Percentiles rank a stretch among this genome's conserved stretches.
Conservation (phyloP, 2,888 invertebrate species). For the Eumerus sabulonum region DNA sequence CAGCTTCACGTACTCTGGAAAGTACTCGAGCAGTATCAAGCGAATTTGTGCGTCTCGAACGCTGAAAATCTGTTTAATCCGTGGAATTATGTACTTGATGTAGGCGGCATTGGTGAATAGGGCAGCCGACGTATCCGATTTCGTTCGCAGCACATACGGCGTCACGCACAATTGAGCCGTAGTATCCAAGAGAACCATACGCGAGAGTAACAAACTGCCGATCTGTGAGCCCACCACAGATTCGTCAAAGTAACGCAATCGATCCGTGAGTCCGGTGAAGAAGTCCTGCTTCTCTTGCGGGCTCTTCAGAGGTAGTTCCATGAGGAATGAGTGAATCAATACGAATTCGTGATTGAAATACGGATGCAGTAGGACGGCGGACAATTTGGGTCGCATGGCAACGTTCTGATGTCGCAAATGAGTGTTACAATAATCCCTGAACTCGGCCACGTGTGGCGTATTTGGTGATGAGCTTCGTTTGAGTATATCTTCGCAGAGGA, state of each 20-base stretch:
- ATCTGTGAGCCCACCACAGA: constrained; percentile 90
- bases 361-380: constrained; percentile 84
- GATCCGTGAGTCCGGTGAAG: constrained; percentile 85
- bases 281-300: constrained; percentile 88
- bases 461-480: constrained; percentile 79
- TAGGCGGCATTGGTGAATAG: constrained; percentile 86
- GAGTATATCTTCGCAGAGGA: constrained; percentile 87
- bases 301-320: constrained; percentile 88
- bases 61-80: constrained; percentile 88
- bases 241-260: constrained; percentile 87
- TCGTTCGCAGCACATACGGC: constrained; percentile 80
- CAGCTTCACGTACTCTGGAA: constrained; percentile 86
- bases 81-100: constrained; percentile 87
- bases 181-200: constrained; percentile 90
- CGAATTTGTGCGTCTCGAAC: constrained; percentile 92
- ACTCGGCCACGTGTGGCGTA: constrained; percentile 85
- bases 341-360: constrained; percentile 94
- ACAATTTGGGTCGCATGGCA: constrained; percentile 84
- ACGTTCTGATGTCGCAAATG: constrained; percentile 85
- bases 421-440: constrained; percentile 85
- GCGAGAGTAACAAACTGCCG: constrained; percentile 87
- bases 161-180: constrained; percentile 83
- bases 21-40: constrained; percentile 87
- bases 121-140: constrained; percentile 80
- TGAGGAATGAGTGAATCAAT: constrained; percentile 89